Base-by-base conservation (phyloP, 2,888 invertebrate species). In the Eupithecia pulchellata region DNA sequence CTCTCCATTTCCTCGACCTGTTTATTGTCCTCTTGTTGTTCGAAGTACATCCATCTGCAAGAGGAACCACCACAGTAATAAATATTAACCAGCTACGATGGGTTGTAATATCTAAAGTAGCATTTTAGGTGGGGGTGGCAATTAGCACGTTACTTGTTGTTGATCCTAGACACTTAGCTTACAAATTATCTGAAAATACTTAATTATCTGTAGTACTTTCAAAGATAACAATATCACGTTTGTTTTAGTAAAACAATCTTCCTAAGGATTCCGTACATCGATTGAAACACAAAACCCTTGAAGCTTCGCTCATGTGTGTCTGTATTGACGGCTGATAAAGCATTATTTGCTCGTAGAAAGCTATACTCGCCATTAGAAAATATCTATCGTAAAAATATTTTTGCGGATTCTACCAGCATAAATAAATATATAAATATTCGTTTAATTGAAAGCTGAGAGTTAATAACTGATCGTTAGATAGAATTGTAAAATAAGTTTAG, bases 31-130 rank as follows among this genome's bases (percentile, higher is more conserved):
- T 75, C 78, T 63, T 66, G 78, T 75, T 96, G 96, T 84, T 96
- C 96, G 76, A 95, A 94, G 85, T 96, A 96, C 93, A 96, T 95
- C 96, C 96, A 96, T 67, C 96, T 96, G 89, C 67, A 92, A 90
- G 68, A 20, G 65, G 57, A 67, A 67, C 74, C 67, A 73, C 60
- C 68, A 32, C 42, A 66, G 30, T 64, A 27, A 64, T 76, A 36
- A 70, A 66, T 17, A 66, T 57, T 42, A 64, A 55, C 63, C 66
- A 64, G 39, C 42, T 73, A 6, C 34, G 34, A 14, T 4, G 32
- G 29, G 17, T 29, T 17, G 6, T 29, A 29, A 60, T 64, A 55
- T 68, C 36, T 65, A 69, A 61, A 71, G 63, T 17, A 25, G 34
- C 20, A 30, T 58, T 66, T 62, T 20, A 36, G 65, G 27, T 27